Base-by-base conservation (phyloP, 2,888 invertebrate species). In the Acanthococcus lagerstroemiae region DNA sequence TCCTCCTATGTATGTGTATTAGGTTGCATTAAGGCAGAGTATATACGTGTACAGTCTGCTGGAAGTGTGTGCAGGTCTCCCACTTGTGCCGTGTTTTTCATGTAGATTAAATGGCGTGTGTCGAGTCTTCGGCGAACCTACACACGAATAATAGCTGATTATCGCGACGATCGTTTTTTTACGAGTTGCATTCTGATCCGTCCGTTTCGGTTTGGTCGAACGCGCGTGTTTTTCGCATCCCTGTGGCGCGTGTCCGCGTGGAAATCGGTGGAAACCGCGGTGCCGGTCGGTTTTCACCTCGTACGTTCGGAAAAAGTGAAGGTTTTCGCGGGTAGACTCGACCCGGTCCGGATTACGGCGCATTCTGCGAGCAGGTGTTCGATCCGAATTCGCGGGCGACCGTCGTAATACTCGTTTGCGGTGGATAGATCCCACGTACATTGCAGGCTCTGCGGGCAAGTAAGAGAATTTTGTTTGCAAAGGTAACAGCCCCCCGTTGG, bases 61-160 rank as follows among this genome's bases (percentile, higher is more conserved):
- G 61, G 30, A 61, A 61, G 25, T 52, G 22, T 37, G 37, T 37
- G 12, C 37, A 15, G 27, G 50, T 61, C 61, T 61, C 61, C 61
- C 61, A 61, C 61, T 61, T 61, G n/a, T n/a, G 61, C 61, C 52
- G n/a, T 61, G 27, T 61, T 48, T 50, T 27, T 27, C 21, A 30
- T 48, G 21, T 50, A 50, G 50, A 37, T 52, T 61, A 27, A 48
- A 44, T 61, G 48, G 48, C 52, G 52, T 52, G 48, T 52, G 50
- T 50, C 30, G 25, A 50, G 61, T 27, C 48, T 60, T 61, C 58
- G 52, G 30, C 6, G 61, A 61, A 61, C 61, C 61, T 61, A 61
- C 61, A 61, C 61, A 61, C 52, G 12, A 61, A 50, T 61, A 50
- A 61, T 30, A 50, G 25, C 50, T 22, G 21, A 48, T 24, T 52